Base-by-base conservation (phyloP, 2,888 invertebrate species). In the Trichopria drosophilae region DNA sequence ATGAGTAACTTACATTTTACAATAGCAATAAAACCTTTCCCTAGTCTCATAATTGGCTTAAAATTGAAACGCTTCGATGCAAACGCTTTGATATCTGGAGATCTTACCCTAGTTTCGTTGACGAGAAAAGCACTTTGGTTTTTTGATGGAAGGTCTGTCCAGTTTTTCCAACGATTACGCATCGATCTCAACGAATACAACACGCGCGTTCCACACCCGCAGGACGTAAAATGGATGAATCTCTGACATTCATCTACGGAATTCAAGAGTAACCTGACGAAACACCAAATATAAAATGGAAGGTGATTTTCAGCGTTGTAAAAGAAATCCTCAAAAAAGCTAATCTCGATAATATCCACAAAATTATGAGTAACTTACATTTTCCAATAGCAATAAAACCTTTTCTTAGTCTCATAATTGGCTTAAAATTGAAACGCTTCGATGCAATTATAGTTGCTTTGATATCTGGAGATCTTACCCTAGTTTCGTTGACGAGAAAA, bases 21-120 rank as follows among this genome's bases (percentile, higher is more conserved):
- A 0, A 39, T 50, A 7, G 20, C 42, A 1, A 29, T 72, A 12
- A 3, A 34, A 4, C 66, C 67, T 0, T 5, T 71, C 9, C 24
- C 68, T 0, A 47, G 51, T 2, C 31, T 66, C 0, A 65, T 69
- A 42, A 50, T 62, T 0, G 68, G 65, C 0, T 58, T 60, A 34
- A 45, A 55, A 4, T 12, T 62, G 5, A 55, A 53, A 7, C 35
- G 63, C 5, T 51, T 57, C 3, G 53, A 50, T 3, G 49, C 57
- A 1, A 51, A 70, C 7, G 66, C 69, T 0, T 56, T 75, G 0
- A 68, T 61, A 39, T 70, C 71, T 3, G 64, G 66, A 1, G 66
- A 73, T 39, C 3, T 36, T 9, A 34, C 52, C 9, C 26, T 74
- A 1, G 58, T 68, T 6, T 52, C 58, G 6, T 58, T 58, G 20